A percentile compares a stretch with the other conserved stretches of the same genome.
Conservation (phyloP, 2,888 invertebrate genomes). For the Neoitamus cyanurus region DNA sequence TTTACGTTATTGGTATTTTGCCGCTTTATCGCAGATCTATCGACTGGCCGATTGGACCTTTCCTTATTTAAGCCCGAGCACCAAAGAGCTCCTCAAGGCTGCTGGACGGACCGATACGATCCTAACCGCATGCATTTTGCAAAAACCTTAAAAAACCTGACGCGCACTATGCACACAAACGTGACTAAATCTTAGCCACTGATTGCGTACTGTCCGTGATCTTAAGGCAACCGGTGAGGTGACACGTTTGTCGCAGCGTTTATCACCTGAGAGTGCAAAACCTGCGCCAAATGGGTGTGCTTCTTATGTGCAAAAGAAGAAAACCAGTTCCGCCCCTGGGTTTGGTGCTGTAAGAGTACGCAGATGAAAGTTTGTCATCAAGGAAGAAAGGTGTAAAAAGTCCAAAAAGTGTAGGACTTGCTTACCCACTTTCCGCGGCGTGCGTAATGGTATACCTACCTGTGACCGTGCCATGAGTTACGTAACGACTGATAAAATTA, state of each 20-base stretch:
- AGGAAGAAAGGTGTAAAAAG: not conserved
- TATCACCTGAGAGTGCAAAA: constrained; percentile 22
- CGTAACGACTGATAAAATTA: constrained; percentile 7
- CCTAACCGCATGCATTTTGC: not conserved
- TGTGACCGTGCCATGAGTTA: not conserved
- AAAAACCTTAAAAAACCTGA: not conserved
- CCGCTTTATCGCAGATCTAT: not conserved
- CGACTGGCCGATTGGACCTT: not conserved
- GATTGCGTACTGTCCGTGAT: constrained; percentile 36
- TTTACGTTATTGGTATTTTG: not conserved
- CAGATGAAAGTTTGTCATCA: constrained; percentile 10
- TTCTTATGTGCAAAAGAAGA: not conserved
- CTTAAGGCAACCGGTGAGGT: constrained; percentile 1
- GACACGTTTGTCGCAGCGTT: constrained; percentile 21
- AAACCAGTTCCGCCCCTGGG: not conserved
- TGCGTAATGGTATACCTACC: not conserved
- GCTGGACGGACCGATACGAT: not conserved
- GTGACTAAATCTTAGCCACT: constrained; percentile 1
- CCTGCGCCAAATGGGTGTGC: constrained; percentile 24
- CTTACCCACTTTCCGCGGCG: not conserved
- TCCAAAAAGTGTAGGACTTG: not conserved
- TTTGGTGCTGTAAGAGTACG: not conserved
- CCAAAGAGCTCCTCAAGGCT: not conserved
- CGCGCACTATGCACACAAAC: constrained; percentile 8
- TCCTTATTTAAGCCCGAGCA: not conserved